phyloP scores from a whole-genome alignment of 1,140 invertebrate genomes.

The Meloidogyne exigua region DNA sequence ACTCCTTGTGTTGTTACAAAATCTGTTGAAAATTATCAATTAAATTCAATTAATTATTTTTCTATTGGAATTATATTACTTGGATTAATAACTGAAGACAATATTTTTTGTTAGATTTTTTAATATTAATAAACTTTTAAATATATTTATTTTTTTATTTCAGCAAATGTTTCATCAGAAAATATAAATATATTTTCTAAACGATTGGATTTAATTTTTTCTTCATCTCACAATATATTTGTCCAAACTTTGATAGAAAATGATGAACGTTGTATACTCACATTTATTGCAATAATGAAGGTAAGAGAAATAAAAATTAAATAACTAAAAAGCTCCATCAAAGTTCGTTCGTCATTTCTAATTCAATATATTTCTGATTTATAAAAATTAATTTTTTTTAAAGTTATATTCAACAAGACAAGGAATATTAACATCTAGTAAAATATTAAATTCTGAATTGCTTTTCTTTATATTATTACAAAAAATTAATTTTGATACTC shows the following conservation, averaged over 20 bases:
- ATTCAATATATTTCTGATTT: too few species aligned
- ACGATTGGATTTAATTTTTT: slow-evolving; percentile 3
- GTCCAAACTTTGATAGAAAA: slow-evolving; percentile 17
- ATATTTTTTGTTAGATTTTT: neutral
- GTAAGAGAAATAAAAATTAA: neutral
- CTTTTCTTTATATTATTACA: slow-evolving; percentile 13
- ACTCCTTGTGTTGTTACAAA: neutral
- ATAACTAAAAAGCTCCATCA: too few species aligned
- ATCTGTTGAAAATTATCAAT: slow-evolving; percentile 2
- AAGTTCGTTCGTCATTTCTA: too few species aligned
- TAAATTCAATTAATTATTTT: slow-evolving; percentile 11
- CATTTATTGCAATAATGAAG: slow-evolving; percentile 3
- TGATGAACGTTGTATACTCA: slow-evolving; percentile 23
- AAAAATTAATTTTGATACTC: slow-evolving; percentile 24
- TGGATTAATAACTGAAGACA: slow-evolving; percentile 2
- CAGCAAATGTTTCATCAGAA: slow-evolving; percentile 11
- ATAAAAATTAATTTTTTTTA: neutral
- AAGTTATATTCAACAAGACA: neutral
- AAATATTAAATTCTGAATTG: slow-evolving; percentile 11
- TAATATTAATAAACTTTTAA: neutral
- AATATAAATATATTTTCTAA: slow-evolving; percentile 2
- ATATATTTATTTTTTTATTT: neutral
- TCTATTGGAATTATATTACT: slow-evolving; percentile 19
- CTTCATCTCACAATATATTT: neutral
- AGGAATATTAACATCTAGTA: neutral